Evolutionary conservation across 2,888 invertebrate species (phyloP), one percentile per base, ranked within the genome.

Genomic region (Thymelicus acteon): DNA sequence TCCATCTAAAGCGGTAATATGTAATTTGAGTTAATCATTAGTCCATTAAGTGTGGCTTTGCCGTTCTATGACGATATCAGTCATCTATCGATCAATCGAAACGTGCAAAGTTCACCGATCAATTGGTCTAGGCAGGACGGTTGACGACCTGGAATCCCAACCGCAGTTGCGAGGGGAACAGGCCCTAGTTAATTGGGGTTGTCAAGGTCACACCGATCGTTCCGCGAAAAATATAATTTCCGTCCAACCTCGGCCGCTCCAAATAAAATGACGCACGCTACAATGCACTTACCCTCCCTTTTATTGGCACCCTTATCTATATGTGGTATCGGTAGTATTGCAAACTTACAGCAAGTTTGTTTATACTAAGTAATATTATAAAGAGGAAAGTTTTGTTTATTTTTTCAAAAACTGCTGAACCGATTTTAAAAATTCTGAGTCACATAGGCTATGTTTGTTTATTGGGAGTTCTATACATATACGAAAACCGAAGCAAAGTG

Each of bases 161-260:
- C 39, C 47, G 57, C 69, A 57, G 48, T 58, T 62, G 54, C 39
- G 69, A 69, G 69, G 69, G 69, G 69, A 69, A 52, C 68, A 62
- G 62, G 63, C 63, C 54, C 69, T 63, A 58, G 47, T 63, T 69
- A 63, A 63, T 69, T 69, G 63, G 63, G 63, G 54, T 69, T 57
- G 69, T 47, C 61, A 69, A 69, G 69, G 58, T 63, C 63, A 37
- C 37, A 6, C 13, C 47, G 63, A 57, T 57, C 57, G 57, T 63
- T 69, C 62, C 10, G 69, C 63, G 63, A 63, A 69, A 69, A 69
- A 69, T 63, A 57, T 48, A 63, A 69, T 69, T 57, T 69, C 69
- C 69, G 62, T n/a, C 47, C 44, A 68, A 62, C 31, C 44, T 68
- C 12, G 54, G 37, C 44, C 49, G 31, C 47, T 40, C 12, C 7